phyloP scores from a whole-genome alignment of 2,888 invertebrate genomes.

The Acronicta psi region DNA sequence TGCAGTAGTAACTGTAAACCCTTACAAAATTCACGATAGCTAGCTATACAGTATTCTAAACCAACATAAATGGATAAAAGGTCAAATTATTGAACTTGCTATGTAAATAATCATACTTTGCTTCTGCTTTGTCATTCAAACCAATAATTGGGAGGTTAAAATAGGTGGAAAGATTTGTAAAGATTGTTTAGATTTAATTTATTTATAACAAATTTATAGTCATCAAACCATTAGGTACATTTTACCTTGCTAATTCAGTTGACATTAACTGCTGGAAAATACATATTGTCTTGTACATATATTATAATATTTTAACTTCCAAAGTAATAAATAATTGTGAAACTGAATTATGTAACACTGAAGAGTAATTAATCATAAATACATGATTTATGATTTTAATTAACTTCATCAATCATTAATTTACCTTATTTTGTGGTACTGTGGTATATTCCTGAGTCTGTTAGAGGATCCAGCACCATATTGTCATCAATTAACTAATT shows the following conservation, averaged over 20 bases:
- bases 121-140: slow-evolving; percentile 54
- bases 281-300: slow-evolving; percentile 44
- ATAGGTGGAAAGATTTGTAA: slow-evolving; percentile 53
- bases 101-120: slow-evolving; percentile 48
- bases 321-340: slow-evolving; percentile 30
- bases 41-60: slow-evolving; percentile 12
- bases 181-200: slow-evolving; percentile 49
- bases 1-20: no score
- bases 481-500: slow-evolving; percentile 40
- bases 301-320: slow-evolving; percentile 41
- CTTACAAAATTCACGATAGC: not conserved
- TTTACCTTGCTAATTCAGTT: slow-evolving; percentile 43
- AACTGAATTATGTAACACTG: slow-evolving; percentile 41
- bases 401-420: slow-evolving; percentile 29
- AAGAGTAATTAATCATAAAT: slow-evolving; percentile 35
- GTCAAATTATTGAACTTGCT: slow-evolving; percentile 54
- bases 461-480: slow-evolving; percentile 28
- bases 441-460: slow-evolving; percentile 1
- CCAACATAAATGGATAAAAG: slow-evolving; percentile 35
- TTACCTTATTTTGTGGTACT: slow-evolving; percentile 22
- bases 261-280: slow-evolving; percentile 29
- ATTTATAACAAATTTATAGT: slow-evolving; percentile 55
- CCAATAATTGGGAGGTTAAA: slow-evolving; percentile 32
- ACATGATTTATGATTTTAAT: slow-evolving; percentile 43
- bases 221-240: slow-evolving; percentile 45